phyloP scores from a whole-genome alignment of 2,888 invertebrate species.

The Agonopterix subpropinquella region DNA sequence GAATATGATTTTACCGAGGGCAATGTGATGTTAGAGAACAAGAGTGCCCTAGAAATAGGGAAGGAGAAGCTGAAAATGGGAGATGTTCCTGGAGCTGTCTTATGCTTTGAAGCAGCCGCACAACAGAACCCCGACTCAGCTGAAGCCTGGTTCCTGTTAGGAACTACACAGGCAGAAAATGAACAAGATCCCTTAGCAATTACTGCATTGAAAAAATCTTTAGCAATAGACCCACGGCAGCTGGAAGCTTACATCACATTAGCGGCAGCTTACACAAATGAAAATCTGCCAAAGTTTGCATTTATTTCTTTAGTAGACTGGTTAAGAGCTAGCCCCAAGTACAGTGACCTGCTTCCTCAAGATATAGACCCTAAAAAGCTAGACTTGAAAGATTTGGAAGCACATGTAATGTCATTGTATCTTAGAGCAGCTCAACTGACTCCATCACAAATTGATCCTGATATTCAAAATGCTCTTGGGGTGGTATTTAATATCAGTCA shows the following conservation, averaged over 20 bases:
- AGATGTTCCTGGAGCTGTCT: conserved; percentile 95
- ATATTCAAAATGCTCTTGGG: conserved; percentile 95
- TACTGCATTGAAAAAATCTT: conserved; percentile 90
- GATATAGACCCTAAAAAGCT: conserved; percentile 60
- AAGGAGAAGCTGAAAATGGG: conserved; percentile 88
- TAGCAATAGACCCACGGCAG: conserved; percentile 87
- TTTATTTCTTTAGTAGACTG: conserved; percentile 87
- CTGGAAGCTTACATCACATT: conserved; percentile 90
- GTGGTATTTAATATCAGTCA: conserved; percentile 96
- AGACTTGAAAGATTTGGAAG: conserved; percentile 63
- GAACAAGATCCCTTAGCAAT: conserved; percentile 97
- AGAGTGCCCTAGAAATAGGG: conserved; percentile 90
- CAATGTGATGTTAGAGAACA: conserved; percentile 87
- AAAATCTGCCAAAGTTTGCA: conserved; percentile 93
- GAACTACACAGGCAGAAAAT: conserved; percentile 97
- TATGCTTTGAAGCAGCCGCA: conserved; percentile 97
- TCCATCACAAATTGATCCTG: conserved; percentile 86
- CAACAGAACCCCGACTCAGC: conserved; percentile 86
- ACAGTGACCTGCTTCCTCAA: conserved; percentile 80
- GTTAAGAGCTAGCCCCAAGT: conserved; percentile 87
- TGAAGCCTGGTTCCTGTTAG: conserved; percentile 91
- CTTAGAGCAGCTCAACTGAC: conserved; percentile 86
- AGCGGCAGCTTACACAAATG: conserved; percentile 97
- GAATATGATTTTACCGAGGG: conserved; percentile 88
- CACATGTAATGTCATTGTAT: conserved; percentile 84